Evolutionary conservation across 2,797 vertebrate species (phyloP).

Genomic region (Meriones psammophilus): DNA sequence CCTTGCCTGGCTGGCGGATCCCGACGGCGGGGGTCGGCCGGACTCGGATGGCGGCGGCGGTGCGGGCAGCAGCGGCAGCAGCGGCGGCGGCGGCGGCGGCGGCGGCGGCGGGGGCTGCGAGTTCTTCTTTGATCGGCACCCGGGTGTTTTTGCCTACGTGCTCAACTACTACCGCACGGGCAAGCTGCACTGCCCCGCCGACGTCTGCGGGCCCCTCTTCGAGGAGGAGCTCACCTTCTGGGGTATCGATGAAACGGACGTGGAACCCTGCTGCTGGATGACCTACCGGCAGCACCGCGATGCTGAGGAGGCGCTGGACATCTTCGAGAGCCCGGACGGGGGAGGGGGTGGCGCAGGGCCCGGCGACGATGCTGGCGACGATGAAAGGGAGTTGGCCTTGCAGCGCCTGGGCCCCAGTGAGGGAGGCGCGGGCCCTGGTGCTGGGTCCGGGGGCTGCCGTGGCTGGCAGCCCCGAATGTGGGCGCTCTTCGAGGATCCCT

Average conservation of each 20-base stretch:
- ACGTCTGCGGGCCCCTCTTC: conserved; percentile 98
- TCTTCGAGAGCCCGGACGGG: conserved; percentile 95
- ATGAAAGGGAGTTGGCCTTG: conserved; percentile 86
- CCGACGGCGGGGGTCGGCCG: conserved; percentile 91
- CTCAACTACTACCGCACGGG: conserved; percentile 99
- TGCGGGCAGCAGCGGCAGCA: conserved; percentile 86
- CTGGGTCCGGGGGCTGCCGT: conserved; percentile 91
- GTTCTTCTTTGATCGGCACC: conserved; percentile 98
- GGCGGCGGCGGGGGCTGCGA: conserved; percentile 90
- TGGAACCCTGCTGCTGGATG: conserved; percentile 99
- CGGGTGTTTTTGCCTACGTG: conserved; percentile 98
- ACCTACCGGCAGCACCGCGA: conserved; percentile 98
- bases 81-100: conserved; percentile 82
- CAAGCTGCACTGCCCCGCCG: conserved; percentile 98
- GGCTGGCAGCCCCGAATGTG: conserved; percentile 95
- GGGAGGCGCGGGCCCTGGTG: conserved; percentile 89
- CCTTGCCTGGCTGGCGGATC: conserved; percentile 96
- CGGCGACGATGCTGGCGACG: conserved; percentile 81
- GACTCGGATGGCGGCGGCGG: conserved; percentile 90
- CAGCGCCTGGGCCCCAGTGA: conserved; percentile 95
- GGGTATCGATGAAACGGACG: conserved; percentile 99
- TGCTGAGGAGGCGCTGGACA: conserved; percentile 98
- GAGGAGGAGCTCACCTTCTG: conserved; percentile 99
- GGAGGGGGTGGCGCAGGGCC: conserved; percentile 88
- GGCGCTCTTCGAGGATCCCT: conserved; percentile 99